Evolutionary conservation across 1,140 invertebrate genomes (phyloP), one percentile per base, ranked within the genome.

Genomic region (Aradophagus sp.): DNA sequence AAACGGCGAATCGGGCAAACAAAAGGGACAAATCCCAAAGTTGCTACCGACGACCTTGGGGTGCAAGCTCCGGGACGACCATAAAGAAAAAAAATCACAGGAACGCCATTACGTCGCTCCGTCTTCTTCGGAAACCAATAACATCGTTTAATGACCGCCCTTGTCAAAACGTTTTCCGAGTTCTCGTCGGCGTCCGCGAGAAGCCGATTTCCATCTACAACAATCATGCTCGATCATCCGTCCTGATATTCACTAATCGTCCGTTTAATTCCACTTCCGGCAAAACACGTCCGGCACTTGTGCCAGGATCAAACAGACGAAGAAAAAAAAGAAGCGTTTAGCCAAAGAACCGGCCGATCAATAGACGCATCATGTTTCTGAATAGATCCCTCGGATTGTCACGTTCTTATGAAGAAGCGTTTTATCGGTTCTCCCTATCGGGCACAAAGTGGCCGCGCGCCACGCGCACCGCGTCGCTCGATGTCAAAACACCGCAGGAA

Each of bases 401-500:
- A 56, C 39, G 47, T 61, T 53, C 11, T 47, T 5, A 16, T 44
- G 44, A 52, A 58, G 16, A 31, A 17, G 12, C 8, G 11, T 44
- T 56, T 66, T 44, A 59, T 53, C 53, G 17, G 14, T 53, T 50
- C 26, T 34, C 15, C 12, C 27, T 19, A 42, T 2, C 15, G 10
- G 26, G 55, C 16, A 61, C 55, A 35, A 41, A 26, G 19, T 26
- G 45, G 19, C 63, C 55, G 5, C 62, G 52, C 45, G 58, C 52
- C 66, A 69, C 66, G 58, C 56, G 56, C 52, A 56, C 58, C 50
- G 38, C 52, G 58, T 62, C 62, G 1, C 11, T 13, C 8, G 13
- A 55, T 69, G 67, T 63, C 52, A 58, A 29, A 61, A 66, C 61
- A 53, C 66, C 52, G 10, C 67, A 62, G 67, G 56, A 65, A 70